phyloP scores from a whole-genome alignment of 2,888 invertebrate genomes.

The Mystacides longicornis region DNA sequence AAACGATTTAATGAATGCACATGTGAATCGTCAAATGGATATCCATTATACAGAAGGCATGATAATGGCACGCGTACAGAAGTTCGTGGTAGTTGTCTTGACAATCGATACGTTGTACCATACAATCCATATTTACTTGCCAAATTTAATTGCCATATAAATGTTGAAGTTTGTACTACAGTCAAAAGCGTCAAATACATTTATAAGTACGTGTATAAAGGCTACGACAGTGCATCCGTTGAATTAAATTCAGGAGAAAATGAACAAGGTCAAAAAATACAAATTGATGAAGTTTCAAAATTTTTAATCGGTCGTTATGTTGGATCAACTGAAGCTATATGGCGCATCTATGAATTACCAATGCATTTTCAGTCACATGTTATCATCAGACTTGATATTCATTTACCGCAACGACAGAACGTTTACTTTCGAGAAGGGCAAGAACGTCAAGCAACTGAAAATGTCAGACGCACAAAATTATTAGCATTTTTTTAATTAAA shows the following conservation, averaged over 20 bases:
- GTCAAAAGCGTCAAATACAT: slow-evolving; percentile 29
- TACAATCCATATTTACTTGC: slow-evolving; percentile 26
- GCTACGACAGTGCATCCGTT: slow-evolving; percentile 27
- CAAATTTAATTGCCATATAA: slow-evolving; percentile 30
- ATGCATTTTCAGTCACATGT: slow-evolving; percentile 29
- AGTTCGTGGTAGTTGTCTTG: slow-evolving; percentile 24
- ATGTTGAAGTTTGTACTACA: slow-evolving; percentile 29
- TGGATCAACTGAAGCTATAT: slow-evolving; percentile 32
- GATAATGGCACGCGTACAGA: slow-evolving; percentile 24
- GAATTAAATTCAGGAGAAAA: slow-evolving; percentile 3
- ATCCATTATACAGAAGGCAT: slow-evolving; percentile 28
- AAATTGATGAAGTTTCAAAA: slow-evolving; percentile 29
- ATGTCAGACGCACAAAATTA: slow-evolving; percentile 14
- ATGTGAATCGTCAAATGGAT: slow-evolving; percentile 27
- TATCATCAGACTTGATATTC: slow-evolving; percentile 30
- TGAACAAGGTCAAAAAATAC: slow-evolving; percentile 1
- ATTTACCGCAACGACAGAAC: slow-evolving; percentile 30
- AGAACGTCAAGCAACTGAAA: slow-evolving; percentile 14
- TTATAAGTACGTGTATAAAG: slow-evolving; percentile 29
- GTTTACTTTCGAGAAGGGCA: slow-evolving; percentile 23
- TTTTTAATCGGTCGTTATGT: slow-evolving; percentile 32
- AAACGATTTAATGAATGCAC: slow-evolving; percentile 28
- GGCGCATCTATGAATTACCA: slow-evolving; percentile 30
- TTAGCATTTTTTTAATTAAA: slow-evolving; percentile 9
- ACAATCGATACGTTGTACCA: slow-evolving; percentile 32